Base-by-base conservation (phyloP, 37 sponge, comb jelly and placozoan genomes). In the Chondrilla cf. caribensis region DNA sequence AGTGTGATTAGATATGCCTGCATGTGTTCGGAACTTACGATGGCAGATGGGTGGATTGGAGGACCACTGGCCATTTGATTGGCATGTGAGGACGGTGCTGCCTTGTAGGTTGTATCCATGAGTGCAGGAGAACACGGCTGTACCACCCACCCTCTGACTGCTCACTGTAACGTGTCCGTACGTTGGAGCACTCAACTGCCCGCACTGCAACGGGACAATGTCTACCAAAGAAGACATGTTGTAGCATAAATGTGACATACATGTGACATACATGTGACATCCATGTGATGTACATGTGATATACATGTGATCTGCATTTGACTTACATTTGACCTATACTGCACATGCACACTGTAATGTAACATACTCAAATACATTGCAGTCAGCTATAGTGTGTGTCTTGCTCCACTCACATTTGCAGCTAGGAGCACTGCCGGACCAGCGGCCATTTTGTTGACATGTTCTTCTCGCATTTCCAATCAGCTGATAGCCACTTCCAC, bases 91-190 rank as follows among this genome's bases (percentile, higher is more conserved):
- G 0, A 28, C 24, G 17, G 58, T 38, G 28, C 37, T 29, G 0
- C 88, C 88, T n/a, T 80, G 72, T 29, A 88, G 84, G 19, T 15
- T 7, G 60, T 51, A 83, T 14, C 88, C 88, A 41, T 25, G 44
- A 31, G 58, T 79, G 60, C 88, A 88, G 60, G 51, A 32, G 73
- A 79, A 88, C 19, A 79, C 79, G 7, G 84, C 88, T 11, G 54
- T 72, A 40, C 29, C 73, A 11, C 87, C 77, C 18, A 86, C 14
- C 0, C 8, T 38, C 6, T n/a, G 6, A 15, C 64, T 62, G 15
- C 29, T 15, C 18, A 29, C 25, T 19, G 6, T 15, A 4, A 62
- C 64, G 5, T 29, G 64, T 29, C 64, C 64, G 15, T 62, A 29
- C 7, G 64, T 28, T 6, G 64, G 29, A 14, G 51, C 51, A 11